These are phyloP conservation scores for Astur gentilis DNA, from an alignment of 2,113 vertebrate species.

Conservation along the genomic window DNA sequence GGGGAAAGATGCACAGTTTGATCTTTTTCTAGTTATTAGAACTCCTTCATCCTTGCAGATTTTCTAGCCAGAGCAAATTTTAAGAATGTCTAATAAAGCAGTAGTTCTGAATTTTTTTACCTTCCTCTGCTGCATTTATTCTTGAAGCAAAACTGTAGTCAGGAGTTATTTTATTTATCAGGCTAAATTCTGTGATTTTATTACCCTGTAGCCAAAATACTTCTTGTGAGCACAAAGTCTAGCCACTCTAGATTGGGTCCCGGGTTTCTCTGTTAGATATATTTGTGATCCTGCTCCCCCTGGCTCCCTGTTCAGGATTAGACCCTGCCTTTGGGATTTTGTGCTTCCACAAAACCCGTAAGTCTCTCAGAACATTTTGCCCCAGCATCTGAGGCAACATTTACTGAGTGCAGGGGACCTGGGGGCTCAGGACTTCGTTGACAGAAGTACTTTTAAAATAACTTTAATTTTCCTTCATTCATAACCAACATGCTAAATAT, in stretches of 20 bases:
- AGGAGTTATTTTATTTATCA: neutral
- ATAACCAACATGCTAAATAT: constrained; percentile 24
- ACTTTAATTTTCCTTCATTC: constrained; percentile 38
- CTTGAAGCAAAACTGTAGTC: neutral
- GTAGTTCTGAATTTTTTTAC: neutral
- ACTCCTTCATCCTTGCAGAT: neutral
- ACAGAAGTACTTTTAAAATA: neutral
- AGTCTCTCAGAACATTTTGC: neutral
- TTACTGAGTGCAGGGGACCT: neutral
- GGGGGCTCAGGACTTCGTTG: neutral
- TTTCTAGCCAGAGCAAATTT: neutral
- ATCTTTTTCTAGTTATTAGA: constrained; percentile 3
- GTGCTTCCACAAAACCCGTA: neutral
- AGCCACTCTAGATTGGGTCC: neutral
- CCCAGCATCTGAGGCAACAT: neutral
- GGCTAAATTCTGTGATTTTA: neutral
- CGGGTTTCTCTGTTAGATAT: neutral
- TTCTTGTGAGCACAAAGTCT: neutral
- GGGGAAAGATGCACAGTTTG: neutral
- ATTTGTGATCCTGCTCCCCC: neutral
- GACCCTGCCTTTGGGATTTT: neutral
- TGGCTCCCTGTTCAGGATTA: neutral
- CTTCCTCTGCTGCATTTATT: neutral
- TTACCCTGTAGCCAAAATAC: neutral
- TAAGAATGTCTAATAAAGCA: neutral